Evolutionary conservation across 2,113 vertebrate species (phyloP).

Genomic region (Rhizomys pruinosus): DNA sequence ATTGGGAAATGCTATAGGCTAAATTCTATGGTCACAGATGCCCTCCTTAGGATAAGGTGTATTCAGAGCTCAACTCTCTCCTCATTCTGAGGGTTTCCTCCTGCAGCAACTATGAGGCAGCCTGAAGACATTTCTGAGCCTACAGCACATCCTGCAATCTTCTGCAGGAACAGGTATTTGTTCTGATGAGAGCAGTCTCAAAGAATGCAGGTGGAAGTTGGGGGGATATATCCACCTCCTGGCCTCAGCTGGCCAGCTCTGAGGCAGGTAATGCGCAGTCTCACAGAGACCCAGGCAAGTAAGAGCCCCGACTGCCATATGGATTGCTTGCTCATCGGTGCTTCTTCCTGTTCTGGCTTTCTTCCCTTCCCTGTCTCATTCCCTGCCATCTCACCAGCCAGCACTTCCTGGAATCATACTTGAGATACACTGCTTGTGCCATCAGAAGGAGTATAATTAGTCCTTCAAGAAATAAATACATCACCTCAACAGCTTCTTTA

Average conservation of each 20-base stretch:
- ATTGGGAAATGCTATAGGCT: neutral
- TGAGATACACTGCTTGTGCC: constrained; percentile 16
- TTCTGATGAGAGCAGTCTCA: neutral
- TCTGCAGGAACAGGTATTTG: neutral
- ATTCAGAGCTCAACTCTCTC: neutral
- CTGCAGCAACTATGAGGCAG: accelerated
- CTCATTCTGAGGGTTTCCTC: neutral
- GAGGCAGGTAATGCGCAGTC: neutral
- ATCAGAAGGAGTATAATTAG: too few species aligned
- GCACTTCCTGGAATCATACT: neutral
- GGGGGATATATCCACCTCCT: neutral
- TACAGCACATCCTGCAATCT: neutral
- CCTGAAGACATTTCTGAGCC: neutral
- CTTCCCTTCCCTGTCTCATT: neutral
- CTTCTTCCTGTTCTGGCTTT: neutral
- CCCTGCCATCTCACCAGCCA: neutral
- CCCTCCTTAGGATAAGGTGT: neutral
- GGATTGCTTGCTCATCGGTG: neutral
- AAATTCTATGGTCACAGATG: neutral
- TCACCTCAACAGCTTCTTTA: constrained; percentile 19
- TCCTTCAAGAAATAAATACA: neutral
- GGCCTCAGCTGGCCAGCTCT: neutral
- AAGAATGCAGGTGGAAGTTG: too few species aligned
- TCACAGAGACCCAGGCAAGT: neutral
- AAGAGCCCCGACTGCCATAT: neutral